These are phyloP conservation scores for Diphyllodes magnificus DNA, from an alignment of 2,113 vertebrate species.

Conservation along the genomic window DNA sequence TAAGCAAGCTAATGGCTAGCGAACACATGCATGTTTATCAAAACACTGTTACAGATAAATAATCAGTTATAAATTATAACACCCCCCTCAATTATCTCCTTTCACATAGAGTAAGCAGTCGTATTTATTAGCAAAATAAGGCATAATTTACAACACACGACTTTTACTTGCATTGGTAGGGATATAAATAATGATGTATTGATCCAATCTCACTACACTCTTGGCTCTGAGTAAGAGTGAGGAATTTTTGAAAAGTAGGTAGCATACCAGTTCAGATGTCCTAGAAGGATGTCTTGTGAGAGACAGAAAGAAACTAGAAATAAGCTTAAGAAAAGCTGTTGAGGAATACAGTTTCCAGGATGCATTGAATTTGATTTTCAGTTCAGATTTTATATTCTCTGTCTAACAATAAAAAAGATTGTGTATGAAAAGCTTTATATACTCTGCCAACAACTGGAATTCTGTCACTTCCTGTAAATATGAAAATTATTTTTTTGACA, in stretches of 20 bases:
- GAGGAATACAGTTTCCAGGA: slow-evolving; percentile 56
- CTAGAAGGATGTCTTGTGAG: not conserved
- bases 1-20: slow-evolving; percentile 46
- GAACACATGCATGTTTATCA: slow-evolving; percentile 66
- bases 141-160: slow-evolving; percentile 37
- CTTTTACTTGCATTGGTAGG: slow-evolving; percentile 35
- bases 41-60: slow-evolving; percentile 47
- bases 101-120: not conserved
- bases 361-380: slow-evolving; percentile 43
- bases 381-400: slow-evolving; percentile 42
- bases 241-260: not conserved
- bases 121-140: slow-evolving; percentile 18
- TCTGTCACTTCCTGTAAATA: slow-evolving; percentile 65
- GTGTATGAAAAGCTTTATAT: slow-evolving; percentile 63
- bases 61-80: slow-evolving; percentile 25
- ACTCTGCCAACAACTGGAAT: slow-evolving; percentile 54
- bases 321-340: not conserved
- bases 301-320: not conserved
- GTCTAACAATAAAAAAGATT: slow-evolving; percentile 28
- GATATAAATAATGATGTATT: not conserved
- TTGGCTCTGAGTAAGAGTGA: not conserved
- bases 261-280: not conserved
- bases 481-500: slow-evolving; percentile 56
- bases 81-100: not conserved
- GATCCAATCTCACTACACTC: not conserved